Evolutionary conservation across 2,888 invertebrate species (phyloP).

Genomic region (Oxycera nigricornis): DNA sequence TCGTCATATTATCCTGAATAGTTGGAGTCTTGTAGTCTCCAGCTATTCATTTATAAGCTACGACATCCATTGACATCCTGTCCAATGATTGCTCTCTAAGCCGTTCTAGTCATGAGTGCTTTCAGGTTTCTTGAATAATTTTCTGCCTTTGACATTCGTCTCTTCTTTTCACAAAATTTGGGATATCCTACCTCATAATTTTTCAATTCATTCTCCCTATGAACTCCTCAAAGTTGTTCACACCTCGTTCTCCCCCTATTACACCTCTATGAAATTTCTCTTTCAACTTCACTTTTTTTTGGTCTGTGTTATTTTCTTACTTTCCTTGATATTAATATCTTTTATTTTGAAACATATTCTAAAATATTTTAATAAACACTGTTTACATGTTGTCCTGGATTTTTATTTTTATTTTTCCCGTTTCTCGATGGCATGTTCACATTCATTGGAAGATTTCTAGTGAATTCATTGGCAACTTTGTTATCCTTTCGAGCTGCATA

Average conservation of each 20-base stretch:
- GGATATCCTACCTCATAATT: background rate
- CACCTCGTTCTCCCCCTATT: background rate
- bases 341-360: background rate
- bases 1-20: background rate
- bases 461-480: constrained; percentile 45
- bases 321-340: background rate
- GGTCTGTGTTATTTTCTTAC: background rate
- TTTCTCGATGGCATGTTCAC: background rate
- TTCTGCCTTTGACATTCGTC: constrained; percentile 6
- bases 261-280: background rate
- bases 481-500: constrained; percentile 48
- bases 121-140: background rate
- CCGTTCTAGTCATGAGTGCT: background rate
- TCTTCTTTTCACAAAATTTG: background rate
- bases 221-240: background rate
- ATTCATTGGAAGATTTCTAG: constrained; percentile 12
- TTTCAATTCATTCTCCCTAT: background rate
- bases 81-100: background rate
- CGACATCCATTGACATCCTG: background rate
- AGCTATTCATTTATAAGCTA: background rate
- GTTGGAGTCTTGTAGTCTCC: background rate
- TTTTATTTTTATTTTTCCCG: background rate
- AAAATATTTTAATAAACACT: background rate
- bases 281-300: background rate
- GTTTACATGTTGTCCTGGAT: background rate